phyloP scores from a whole-genome alignment of 2,888 invertebrate genomes.

The Amblyteles armatorius region DNA sequence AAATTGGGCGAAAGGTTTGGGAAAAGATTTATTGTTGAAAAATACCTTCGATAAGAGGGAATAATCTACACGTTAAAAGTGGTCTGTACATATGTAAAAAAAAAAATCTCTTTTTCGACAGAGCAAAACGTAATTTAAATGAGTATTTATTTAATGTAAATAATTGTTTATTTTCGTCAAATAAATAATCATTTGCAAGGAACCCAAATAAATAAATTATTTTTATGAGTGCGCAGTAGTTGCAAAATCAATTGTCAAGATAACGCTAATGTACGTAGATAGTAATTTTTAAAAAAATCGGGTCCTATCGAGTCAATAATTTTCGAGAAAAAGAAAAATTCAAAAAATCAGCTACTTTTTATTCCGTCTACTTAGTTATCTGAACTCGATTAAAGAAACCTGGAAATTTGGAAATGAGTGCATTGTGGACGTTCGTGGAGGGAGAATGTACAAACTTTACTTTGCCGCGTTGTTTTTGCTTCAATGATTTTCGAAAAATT shows the following conservation, averaged over 20 bases:
- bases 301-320: background rate
- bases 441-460: background rate
- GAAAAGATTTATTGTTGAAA: background rate
- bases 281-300: background rate
- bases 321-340: background rate
- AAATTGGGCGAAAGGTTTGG: background rate
- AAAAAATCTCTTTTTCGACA: too few relatives aligned
- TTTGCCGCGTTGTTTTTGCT: background rate
- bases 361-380: background rate
- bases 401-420: background rate
- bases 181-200: too few relatives aligned
- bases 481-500: conserved; percentile 27
- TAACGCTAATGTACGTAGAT: too few relatives aligned
- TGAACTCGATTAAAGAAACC: background rate
- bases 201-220: too few relatives aligned
- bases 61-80: background rate
- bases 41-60: background rate
- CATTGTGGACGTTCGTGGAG: background rate
- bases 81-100: too few relatives aligned
- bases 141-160: too few relatives aligned
- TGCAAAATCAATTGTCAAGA: too few relatives aligned
- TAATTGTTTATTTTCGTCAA: too few relatives aligned
- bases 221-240: too few relatives aligned
- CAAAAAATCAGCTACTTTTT: background rate
- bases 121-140: too few relatives aligned